phyloP scores from a whole-genome alignment of 92 coral and sea anemone genomes.

The Actinernus sp. region DNA sequence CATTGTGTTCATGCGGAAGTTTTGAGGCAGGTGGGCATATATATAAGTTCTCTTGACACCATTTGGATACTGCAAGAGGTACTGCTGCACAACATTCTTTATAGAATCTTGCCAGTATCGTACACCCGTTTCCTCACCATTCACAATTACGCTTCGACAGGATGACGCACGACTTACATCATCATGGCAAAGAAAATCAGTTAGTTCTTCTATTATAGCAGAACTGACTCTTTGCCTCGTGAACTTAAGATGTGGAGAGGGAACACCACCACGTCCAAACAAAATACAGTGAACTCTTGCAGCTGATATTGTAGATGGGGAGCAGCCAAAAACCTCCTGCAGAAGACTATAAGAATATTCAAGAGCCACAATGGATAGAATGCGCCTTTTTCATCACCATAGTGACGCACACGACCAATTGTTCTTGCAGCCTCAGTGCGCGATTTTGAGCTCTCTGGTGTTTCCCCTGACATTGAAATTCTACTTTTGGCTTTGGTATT shows the following conservation, averaged over 20 bases:
- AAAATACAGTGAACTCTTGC: constrained; percentile 44
- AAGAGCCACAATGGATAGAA: constrained; percentile 39
- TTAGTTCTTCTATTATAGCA: constrained; percentile 23
- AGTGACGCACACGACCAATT: not conserved
- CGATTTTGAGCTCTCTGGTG: constrained; percentile 18
- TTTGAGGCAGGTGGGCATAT: constrained; percentile 48
- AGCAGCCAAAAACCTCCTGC: constrained; percentile 42
- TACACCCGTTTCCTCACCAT: constrained; percentile 40
- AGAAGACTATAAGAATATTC: constrained; percentile 24
- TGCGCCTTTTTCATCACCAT: constrained; percentile 30
- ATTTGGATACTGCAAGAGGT: constrained; percentile 51
- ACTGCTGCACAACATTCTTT: constrained; percentile 39
- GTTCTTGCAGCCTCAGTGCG: constrained; percentile 35
- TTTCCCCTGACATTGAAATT: constrained; percentile 15
- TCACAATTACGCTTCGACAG: constrained; percentile 45
- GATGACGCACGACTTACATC: constrained; percentile 37
- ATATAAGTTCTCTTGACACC: constrained; percentile 58
- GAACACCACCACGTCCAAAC: constrained; percentile 45
- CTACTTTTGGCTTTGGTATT: constrained; percentile 24
- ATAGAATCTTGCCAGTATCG: constrained; percentile 55
- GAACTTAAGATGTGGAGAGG: constrained; percentile 15
- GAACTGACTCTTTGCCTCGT: constrained; percentile 34
- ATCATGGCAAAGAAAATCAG: constrained; percentile 32
- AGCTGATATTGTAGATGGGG: constrained; percentile 42
- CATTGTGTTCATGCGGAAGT: constrained; percentile 43